Percentiles rank a stretch among this genome's conserved stretches.
Conservation (phyloP, 2,888 invertebrate genomes). For the Hypsopygia costalis region DNA sequence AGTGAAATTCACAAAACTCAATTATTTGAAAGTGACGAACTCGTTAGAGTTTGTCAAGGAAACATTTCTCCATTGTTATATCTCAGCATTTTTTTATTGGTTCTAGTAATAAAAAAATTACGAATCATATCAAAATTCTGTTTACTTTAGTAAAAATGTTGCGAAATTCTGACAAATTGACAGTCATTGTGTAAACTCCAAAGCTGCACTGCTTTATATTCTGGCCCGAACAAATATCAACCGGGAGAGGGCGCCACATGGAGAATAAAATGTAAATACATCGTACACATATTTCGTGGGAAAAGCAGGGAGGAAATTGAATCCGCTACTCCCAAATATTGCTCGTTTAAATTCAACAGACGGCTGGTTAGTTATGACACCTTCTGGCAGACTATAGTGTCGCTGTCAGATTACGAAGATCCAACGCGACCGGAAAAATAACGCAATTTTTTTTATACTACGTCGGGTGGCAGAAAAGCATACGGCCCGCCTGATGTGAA, state of each 20-base stretch:
- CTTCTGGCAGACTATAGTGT: constrained; percentile 8
- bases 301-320: constrained; percentile 37
- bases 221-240: background rate
- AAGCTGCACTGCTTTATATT: background rate
- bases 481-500: too few species aligned
- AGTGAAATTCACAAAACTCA: too few species aligned
- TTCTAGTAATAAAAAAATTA: too few species aligned
- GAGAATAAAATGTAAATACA: constrained; percentile 7
- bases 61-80: too few species aligned
- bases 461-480: too few species aligned
- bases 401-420: background rate
- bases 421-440: background rate
- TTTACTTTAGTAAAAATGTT: too few species aligned
- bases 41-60: too few species aligned
- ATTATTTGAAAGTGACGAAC: too few species aligned
- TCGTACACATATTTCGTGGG: constrained; percentile 11
- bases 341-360: constrained; percentile 50
- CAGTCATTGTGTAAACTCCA: background rate
- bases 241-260: constrained; percentile 1
- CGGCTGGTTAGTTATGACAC: constrained; percentile 41
- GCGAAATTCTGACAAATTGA: too few species aligned
- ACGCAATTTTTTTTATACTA: too few species aligned
- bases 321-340: constrained; percentile 38
- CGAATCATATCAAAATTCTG: too few species aligned
- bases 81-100: too few species aligned